Evolutionary conservation across 2,888 invertebrate genomes (phyloP).

Genomic region (Cerastoderma edule): DNA sequence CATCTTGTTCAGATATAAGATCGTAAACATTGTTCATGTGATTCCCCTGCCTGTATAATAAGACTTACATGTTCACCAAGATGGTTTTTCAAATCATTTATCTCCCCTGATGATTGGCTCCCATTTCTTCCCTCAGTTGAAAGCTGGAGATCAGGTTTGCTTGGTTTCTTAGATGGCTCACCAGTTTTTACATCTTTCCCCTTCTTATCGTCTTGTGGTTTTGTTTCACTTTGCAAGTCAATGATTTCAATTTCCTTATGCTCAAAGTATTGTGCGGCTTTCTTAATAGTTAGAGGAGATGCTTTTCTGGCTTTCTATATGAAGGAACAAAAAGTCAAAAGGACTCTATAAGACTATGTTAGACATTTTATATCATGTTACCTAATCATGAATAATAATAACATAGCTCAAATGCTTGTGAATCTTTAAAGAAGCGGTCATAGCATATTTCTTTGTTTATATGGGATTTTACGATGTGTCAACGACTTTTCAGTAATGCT

Average conservation of each 20-base stretch:
- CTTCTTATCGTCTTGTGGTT: conserved; percentile 19
- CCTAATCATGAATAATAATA: too few relatives aligned
- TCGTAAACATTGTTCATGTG: too few relatives aligned
- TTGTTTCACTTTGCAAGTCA: conserved; percentile 32
- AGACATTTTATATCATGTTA: too few relatives aligned
- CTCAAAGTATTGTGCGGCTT: conserved; percentile 55
- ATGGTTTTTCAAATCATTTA: conserved; percentile 35
- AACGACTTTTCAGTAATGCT: too few relatives aligned
- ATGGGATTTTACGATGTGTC: too few relatives aligned
- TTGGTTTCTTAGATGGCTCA: conserved; percentile 6
- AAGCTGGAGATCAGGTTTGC: conserved; percentile 22
- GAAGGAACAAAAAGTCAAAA: background rate
- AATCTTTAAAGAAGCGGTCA: too few relatives aligned
- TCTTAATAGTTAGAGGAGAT: conserved; percentile 15
- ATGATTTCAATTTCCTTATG: conserved; percentile 57
- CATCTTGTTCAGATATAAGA: too few relatives aligned
- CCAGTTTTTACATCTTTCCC: conserved; percentile 24
- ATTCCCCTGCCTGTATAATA: too few relatives aligned
- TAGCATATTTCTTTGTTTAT: too few relatives aligned
- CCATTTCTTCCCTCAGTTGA: conserved; percentile 22
- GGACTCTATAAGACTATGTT: too few relatives aligned
- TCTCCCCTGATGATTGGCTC: conserved; percentile 47
- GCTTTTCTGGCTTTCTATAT: background rate
- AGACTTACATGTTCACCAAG: conserved; percentile 38
- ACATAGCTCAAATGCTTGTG: too few relatives aligned